Base-by-base conservation (phyloP, 2,113 vertebrate genomes). In the Pelecanus crispus region DNA sequence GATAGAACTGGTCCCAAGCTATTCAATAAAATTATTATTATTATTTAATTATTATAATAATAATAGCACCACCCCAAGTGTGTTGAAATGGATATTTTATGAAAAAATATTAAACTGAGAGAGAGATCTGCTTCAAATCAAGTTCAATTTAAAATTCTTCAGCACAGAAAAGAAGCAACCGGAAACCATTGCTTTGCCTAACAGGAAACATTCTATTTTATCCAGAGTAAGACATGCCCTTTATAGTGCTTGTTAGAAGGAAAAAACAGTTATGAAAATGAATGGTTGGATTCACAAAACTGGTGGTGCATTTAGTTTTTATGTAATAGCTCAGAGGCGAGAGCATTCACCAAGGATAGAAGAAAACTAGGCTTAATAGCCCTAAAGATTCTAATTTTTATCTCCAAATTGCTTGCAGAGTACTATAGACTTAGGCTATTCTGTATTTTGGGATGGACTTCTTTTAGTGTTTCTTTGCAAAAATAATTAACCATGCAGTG, bases 211-310 rank as follows among this genome's bases (percentile, higher is more conserved):
- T 47, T 61, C 28, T 25, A 49, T 66, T 93, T 82, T 47, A 87
- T 50, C 52, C 73, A 89, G 70, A 79, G 74, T 52, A 95, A 89
- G 90, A 81, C 40, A 65, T 45, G 65, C 29, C 36, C 44, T 94
- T 88, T 85, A 68, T 8, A 79, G 66, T 25, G 58, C 44, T 88
- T 61, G 65, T 85, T 61, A 71, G 81, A 81, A 78, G 45, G 8
- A 7, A 71, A 85, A 71, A 47, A 50, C 81, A 62, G 56, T 45
- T 79, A 49, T 42, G 56, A 56, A 82, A 84, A 91, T 77, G 45
- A 95, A 95, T 45, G 80, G 63, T 28, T 73, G 88, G 75, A 83
- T 92, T 91, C 96, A 95, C 92, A 95, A 92, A 96, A 85, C 58
- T 32, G 34, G 79, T 4, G 13, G 67, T 66, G 80, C 91, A 58